phyloP scores from a whole-genome alignment of 2,113 vertebrate species.

The Rhagologus leucostigma region DNA sequence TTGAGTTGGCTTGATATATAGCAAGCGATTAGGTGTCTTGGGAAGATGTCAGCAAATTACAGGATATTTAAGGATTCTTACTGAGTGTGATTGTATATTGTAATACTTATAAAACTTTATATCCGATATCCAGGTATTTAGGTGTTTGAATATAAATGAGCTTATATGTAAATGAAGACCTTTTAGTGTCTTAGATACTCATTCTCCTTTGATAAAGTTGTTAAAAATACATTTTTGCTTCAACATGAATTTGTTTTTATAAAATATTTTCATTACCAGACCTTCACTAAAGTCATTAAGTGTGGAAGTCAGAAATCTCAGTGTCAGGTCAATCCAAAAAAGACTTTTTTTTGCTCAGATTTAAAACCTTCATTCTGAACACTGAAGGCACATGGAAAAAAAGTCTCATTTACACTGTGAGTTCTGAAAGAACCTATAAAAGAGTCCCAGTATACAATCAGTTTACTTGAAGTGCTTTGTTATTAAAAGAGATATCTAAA shows the following conservation, averaged over 20 bases:
- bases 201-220: not conserved
- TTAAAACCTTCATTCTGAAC: not conserved
- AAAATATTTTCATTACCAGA: not conserved
- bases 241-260: not conserved
- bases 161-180: not conserved
- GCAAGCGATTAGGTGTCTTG: not conserved
- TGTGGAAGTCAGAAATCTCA: not conserved
- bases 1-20: not conserved
- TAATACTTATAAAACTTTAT: not conserved
- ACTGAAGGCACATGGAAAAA: not conserved
- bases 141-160: not conserved
- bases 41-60: not conserved
- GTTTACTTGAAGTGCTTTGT: not conserved
- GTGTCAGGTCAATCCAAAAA: not conserved
- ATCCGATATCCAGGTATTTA: not conserved
- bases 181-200: not conserved
- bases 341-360: not conserved
- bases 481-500: not conserved
- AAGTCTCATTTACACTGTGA: not conserved
- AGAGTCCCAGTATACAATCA: not conserved
- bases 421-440: not conserved
- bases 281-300: not conserved
- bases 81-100: not conserved
- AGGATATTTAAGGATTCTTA: not conserved
- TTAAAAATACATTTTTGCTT: not conserved